These are phyloP conservation scores for Zalophus californianus DNA, from an alignment of 2,797 vertebrate genomes.

Conservation along the genomic window DNA sequence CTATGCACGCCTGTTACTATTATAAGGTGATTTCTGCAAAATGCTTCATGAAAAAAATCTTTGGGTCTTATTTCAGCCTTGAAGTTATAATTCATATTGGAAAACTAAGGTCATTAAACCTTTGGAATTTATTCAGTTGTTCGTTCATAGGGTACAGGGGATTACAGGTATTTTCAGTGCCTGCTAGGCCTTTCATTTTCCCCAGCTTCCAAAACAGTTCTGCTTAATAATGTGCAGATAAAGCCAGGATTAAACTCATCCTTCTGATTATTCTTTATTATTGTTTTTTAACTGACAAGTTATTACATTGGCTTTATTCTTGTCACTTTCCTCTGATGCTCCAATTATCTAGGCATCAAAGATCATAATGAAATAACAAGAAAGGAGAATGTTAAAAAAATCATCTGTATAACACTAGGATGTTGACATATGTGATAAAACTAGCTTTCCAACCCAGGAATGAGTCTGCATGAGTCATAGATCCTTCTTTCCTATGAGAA, in stretches of 20 bases:
- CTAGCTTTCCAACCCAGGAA: neutral
- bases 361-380: constrained; percentile 47
- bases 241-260: neutral
- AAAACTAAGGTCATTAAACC: constrained; percentile 41
- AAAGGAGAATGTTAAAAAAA: constrained; percentile 34
- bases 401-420: neutral
- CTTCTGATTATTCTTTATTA: constrained; percentile 26
- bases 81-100: constrained; percentile 21
- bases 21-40: constrained; percentile 39
- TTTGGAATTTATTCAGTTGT: neutral
- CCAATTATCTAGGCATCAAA: constrained; percentile 41
- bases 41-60: constrained; percentile 7
- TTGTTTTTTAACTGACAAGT: constrained; percentile 60
- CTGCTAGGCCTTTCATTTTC: neutral
- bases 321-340: neutral
- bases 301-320: constrained; percentile 49
- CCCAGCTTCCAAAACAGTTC: constrained; percentile 24
- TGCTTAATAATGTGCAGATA: constrained; percentile 47
- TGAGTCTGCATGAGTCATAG: neutral
- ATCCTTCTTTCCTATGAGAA: constrained; percentile 42
- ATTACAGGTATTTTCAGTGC: neutral
- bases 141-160: neutral
- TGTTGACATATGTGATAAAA: constrained; percentile 8
- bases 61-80: neutral
- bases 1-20: neutral